Evolutionary conservation across 1,140 invertebrate species (phyloP), one percentile per base, ranked within the genome.

Genomic region (Drosophila nasuta): DNA sequence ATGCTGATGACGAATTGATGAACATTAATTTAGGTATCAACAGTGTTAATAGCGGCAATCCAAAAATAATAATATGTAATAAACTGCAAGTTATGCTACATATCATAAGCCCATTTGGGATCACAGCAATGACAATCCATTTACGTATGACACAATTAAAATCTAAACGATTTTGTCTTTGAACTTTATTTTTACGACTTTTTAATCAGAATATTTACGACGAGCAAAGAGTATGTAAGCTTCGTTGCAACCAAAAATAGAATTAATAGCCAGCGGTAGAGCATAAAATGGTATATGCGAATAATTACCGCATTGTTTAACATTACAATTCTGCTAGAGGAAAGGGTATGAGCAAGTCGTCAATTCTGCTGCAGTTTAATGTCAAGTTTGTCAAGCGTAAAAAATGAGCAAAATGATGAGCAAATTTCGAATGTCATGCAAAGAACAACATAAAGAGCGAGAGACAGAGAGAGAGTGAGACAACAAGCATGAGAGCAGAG

Each of bases 341-440:
- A 25, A 5, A 60, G 58, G 8, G 80, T 6, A 71, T 63, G 11
- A 1, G 2, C 0, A 5, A 45, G 57, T 75, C 63, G 56, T 3
- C 8, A 49, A 41, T 10, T 30, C n/a, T 25, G 11, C 11, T 25
- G 5, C 2, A 33, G 8, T 33, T 0, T 5, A 17, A 30, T 68
- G 62, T 58, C 35, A 71, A 82, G 69, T 82, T 80, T 80, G 77
- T 88, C 66, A 88, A 75, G 83, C 82, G 78, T 69, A 69, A 80
- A 80, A 86, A 85, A 75, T 83, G 77, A 85, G 81, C 66, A 77
- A 82, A 68, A 52, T 45, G 35, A 38, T 56, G 48, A 59, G 33
- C 56, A 48, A 58, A 70, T 65, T 66, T 72, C 35, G 41, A 30
- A 38, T 30, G 60, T n/a, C 10, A 54, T 13, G 15, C 41, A 79